Evolutionary conservation across 2,113 vertebrate genomes (phyloP).

Genomic region (Sula dactylatra): DNA sequence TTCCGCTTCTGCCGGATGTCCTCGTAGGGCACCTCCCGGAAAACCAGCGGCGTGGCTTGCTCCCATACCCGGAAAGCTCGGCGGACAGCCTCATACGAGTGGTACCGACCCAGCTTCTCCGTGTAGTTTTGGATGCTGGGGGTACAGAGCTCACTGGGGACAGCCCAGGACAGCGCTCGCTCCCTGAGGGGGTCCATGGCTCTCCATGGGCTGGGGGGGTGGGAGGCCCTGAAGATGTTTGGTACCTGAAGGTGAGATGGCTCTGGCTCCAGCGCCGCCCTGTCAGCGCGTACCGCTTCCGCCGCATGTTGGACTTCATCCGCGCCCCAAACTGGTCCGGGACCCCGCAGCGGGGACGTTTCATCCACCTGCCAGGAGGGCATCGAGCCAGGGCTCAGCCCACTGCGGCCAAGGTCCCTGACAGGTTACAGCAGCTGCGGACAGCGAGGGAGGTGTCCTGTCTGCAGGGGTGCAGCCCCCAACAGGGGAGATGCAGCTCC

Average conservation of each 20-base stretch:
- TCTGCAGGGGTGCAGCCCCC: too few relatives aligned
- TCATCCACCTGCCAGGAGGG: conserved; percentile 84
- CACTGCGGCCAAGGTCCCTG: rapidly evolving
- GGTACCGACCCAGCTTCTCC: conserved; percentile 84
- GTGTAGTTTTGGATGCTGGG: conserved; percentile 89
- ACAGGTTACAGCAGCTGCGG: background rate
- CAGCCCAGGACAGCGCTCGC: rapidly evolving
- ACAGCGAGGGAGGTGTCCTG: rapidly evolving
- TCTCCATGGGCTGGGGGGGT: background rate
- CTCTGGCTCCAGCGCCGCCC: conserved; percentile 87
- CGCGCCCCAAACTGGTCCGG: conserved; percentile 81
- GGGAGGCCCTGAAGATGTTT: background rate
- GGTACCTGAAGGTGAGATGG: conserved; percentile 89
- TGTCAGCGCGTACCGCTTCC: conserved; percentile 85
- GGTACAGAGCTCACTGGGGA: background rate
- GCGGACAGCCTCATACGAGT: conserved; percentile 77
- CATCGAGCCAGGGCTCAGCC: background rate
- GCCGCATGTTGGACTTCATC: conserved; percentile 74
- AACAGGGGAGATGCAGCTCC: background rate
- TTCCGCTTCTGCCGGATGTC: conserved; percentile 84
- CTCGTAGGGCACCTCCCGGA: conserved; percentile 82
- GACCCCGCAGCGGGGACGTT: conserved; percentile 89
- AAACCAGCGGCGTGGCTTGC: conserved; percentile 84
- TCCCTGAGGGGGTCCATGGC: background rate
- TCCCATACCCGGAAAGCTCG: conserved; percentile 88